Evolutionary conservation across 2,797 vertebrate species (phyloP), one percentile per base, ranked within the genome.

Genomic region (Corythornis leucogaster): DNA sequence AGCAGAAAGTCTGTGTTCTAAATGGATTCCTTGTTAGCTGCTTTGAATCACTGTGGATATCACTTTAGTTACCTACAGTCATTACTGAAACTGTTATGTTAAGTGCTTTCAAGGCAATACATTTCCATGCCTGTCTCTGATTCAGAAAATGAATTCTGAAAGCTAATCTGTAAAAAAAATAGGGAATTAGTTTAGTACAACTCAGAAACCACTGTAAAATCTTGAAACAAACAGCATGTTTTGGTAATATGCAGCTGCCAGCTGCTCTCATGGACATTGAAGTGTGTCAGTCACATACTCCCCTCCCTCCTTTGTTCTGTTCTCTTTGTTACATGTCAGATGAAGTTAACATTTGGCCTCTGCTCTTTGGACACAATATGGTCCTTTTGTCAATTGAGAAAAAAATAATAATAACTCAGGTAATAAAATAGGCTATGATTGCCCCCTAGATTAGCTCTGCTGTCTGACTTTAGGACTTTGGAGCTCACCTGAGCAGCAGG

Each of bases 1-100:
- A 85, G 21, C 85, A 66, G 64, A 85, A 92, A 75, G 89, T 90
- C 68, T 58, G 55, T 66, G 58, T 94, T 81, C 75, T 96, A 92
- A 95, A 95, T 77, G 61, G 68, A 90, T 91, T 95, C 54, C 78
- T 92, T 90, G 85, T 86, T 91, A 91, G 71, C 84, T 90, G 83
- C 62, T 87, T 90, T 88, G 93, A 92, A 81, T 94, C 80, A 51
- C 83, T 87, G 90, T 77, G 91, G 69, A 58, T 92, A 82, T 78
- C 64, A 58, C 85, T 86, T 88, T 55, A 91, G 83, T 74, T 94
- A 94, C 91, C 91, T 95, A 43, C 50, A 80, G 42, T 64, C 73
- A 87, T 94, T 94, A 91, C 54, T 62, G 85, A 86, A 85, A 71
- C 33, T 71, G 83, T 93, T 85, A 87, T 20, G 43, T 80, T 75